These are phyloP conservation scores for Perizoma flavofasciatum DNA, from an alignment of 2,888 invertebrate species.

Conservation along the genomic window DNA sequence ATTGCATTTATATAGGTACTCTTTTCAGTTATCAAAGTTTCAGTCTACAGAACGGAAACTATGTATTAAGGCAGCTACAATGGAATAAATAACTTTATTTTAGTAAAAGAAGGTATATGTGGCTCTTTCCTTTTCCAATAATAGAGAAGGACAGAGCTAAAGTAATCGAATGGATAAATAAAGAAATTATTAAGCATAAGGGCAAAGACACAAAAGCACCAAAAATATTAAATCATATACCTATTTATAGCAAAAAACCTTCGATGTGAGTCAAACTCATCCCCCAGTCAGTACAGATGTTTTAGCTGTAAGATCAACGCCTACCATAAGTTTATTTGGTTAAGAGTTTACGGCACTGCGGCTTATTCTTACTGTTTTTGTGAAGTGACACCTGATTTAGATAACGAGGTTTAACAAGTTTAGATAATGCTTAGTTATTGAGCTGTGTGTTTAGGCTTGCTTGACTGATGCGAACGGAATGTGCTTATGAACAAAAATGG, in stretches of 20 bases:
- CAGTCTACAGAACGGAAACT: too few relatives aligned
- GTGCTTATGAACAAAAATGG: too few relatives aligned
- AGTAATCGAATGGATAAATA: too few relatives aligned
- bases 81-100: too few relatives aligned
- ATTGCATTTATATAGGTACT: too few relatives aligned
- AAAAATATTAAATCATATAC: neutral
- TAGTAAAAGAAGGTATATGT: too few relatives aligned
- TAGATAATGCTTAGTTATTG: constrained; percentile 14
- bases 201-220: neutral
- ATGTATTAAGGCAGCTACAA: too few relatives aligned
- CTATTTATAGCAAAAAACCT: neutral
- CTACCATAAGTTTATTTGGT: constrained; percentile 72
- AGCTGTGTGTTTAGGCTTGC: constrained; percentile 2
- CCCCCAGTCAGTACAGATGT: constrained; percentile 65
- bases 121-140: too few relatives aligned
- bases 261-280: constrained; percentile 45
- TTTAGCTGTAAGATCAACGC: constrained; percentile 67
- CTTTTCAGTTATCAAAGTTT: too few relatives aligned
- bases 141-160: too few relatives aligned
- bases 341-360: constrained; percentile 72
- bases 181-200: too few relatives aligned
- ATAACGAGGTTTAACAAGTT: constrained; percentile 49
- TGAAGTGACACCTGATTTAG: constrained; percentile 76
- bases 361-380: constrained; percentile 70
- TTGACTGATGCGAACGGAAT: too few relatives aligned